Conservation (phyloP, 2,797 vertebrate genomes). For the Lithobates sylvaticus region DNA sequence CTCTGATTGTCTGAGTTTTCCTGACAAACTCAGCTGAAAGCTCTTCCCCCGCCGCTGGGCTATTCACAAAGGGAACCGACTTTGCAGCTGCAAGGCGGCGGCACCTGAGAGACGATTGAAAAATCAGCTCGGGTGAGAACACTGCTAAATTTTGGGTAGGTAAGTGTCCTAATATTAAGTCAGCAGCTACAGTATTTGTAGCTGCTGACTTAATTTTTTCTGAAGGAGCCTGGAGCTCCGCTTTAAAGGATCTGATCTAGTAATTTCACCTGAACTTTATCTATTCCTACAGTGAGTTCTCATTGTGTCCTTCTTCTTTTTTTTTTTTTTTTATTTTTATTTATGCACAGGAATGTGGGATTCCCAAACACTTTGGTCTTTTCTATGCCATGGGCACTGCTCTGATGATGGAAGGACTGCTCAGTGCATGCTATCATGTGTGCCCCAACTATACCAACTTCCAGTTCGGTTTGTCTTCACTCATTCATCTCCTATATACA, state of each 20-base stretch:
- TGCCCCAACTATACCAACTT: constrained; percentile 99
- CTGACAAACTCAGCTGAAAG: too few species aligned
- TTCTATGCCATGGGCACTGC: constrained; percentile 98
- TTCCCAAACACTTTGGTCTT: constrained; percentile 96
- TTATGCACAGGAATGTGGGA: constrained; percentile 87
- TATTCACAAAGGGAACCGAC: too few species aligned
- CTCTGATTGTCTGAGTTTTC: too few species aligned
- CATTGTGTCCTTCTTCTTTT: background rate
- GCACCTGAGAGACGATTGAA: too few species aligned
- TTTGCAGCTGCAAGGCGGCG: too few species aligned
- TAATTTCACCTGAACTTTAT: background rate
- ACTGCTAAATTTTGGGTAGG: too few species aligned
- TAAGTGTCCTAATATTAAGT: too few species aligned
- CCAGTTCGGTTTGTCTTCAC: constrained; percentile 88
- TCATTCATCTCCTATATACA: background rate
- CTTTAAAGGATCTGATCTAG: background rate
- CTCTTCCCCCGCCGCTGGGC: too few species aligned
- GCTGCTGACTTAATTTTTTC: background rate
- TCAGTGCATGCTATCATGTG: constrained; percentile 97
- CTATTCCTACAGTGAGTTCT: background rate
- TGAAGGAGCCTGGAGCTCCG: background rate
- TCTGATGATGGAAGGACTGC: constrained; percentile 97
- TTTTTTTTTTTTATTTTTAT: background rate
- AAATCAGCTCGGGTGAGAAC: too few species aligned
- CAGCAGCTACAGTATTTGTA: too few species aligned